phyloP scores from a whole-genome alignment of 1,140 invertebrate species.

The Drosophila santomea region DNA sequence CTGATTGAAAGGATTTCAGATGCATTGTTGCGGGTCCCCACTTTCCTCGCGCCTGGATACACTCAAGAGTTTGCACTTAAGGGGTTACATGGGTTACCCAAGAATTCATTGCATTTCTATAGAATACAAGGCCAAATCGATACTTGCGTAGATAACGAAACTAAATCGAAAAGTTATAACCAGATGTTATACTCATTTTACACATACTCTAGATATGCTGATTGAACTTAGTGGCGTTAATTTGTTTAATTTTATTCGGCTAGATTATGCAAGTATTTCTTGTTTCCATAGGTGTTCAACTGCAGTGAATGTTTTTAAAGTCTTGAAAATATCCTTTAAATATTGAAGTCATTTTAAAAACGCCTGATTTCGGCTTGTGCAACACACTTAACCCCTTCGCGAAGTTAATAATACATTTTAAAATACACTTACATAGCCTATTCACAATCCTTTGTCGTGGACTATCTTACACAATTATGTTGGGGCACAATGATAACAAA shows the following conservation, averaged over 20 bases:
- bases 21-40: background rate
- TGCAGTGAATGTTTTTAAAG: too few species aligned
- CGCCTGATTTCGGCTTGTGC: too few species aligned
- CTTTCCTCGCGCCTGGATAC: background rate
- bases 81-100: too few species aligned
- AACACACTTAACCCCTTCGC: background rate
- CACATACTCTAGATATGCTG: background rate
- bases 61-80: background rate
- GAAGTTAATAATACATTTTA: background rate
- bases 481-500: background rate
- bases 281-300: too few species aligned
- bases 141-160: too few species aligned
- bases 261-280: too few species aligned
- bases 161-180: too few species aligned
- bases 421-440: background rate
- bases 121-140: too few species aligned
- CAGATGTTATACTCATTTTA: background rate
- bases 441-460: background rate
- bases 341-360: too few species aligned
- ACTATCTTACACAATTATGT: slow-evolving; percentile 1
- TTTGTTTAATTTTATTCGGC: background rate
- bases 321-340: too few species aligned
- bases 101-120: too few species aligned
- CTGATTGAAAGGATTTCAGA: background rate
- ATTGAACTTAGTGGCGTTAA: background rate